These are phyloP conservation scores for Ophthalmolycus amberensis DNA, from an alignment of 2,113 vertebrate genomes.

Conservation along the genomic window DNA sequence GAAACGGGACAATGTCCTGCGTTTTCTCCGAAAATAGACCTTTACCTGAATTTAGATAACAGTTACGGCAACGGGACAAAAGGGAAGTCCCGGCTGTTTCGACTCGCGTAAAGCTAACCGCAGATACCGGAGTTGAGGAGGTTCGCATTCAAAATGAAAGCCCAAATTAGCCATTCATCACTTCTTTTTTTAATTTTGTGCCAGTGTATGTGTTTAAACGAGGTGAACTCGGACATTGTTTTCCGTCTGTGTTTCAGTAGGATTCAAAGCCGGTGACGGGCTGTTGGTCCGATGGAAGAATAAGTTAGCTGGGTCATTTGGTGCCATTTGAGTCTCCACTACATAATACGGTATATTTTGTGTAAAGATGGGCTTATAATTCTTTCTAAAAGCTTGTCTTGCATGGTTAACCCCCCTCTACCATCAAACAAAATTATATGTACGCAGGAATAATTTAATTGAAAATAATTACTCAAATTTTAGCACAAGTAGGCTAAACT, in stretches of 20 bases:
- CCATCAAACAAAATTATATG: too few species aligned
- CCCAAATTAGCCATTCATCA: fast-evolving
- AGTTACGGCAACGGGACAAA: slow-evolving; percentile 4
- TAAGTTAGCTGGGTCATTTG: too few species aligned
- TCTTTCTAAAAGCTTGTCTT: too few species aligned
- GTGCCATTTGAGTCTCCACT: too few species aligned
- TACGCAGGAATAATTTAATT: background rate
- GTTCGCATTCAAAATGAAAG: slow-evolving; percentile 10
- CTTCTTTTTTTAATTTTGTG: fast-evolving
- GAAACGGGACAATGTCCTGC: background rate
- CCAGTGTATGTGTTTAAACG: fast-evolving
- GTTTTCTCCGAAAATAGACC: fast-evolving
- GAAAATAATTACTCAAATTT: background rate
- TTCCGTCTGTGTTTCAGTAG: too few species aligned
- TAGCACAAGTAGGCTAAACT: background rate
- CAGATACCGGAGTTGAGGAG: background rate
- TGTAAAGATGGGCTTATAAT: too few species aligned
- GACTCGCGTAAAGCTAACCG: background rate
- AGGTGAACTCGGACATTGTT: background rate
- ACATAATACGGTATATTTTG: too few species aligned
- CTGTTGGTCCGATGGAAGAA: background rate
- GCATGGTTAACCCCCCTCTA: background rate
- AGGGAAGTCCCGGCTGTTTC: background rate
- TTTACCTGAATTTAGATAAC: background rate
- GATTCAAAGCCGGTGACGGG: background rate